These are phyloP conservation scores for Cuniculus paca DNA, from an alignment of 2,797 vertebrate species.

Conservation along the genomic window DNA sequence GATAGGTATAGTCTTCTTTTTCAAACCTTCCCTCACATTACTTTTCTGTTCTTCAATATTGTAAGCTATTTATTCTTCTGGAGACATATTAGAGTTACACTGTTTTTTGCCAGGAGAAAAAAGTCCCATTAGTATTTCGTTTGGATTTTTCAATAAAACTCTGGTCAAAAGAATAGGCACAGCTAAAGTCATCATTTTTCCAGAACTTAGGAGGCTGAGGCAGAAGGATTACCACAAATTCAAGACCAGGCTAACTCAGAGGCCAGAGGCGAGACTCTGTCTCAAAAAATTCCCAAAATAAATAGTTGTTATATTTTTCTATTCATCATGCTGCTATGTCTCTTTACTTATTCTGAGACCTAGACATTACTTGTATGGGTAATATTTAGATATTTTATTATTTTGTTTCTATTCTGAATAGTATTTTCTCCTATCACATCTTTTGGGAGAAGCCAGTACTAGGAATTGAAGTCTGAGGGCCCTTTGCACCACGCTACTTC, in stretches of 20 bases:
- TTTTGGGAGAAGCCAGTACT: not conserved
- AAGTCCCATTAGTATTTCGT: not conserved
- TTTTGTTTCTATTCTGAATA: slow-evolving; percentile 9
- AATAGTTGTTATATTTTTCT: not conserved
- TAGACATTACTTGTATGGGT: not conserved
- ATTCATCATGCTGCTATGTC: not conserved
- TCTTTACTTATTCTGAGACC: slow-evolving; percentile 30
- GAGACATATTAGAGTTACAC: not conserved
- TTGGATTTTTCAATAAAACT: slow-evolving; percentile 16
- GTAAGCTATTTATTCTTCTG: not conserved
- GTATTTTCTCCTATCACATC: not conserved
- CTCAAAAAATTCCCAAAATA: not conserved
- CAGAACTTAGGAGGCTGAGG: not conserved
- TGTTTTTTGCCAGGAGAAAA: not conserved
- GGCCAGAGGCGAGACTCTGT: not conserved
- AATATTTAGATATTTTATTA: slow-evolving; percentile 9
- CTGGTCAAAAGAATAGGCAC: not conserved
- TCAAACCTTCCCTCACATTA: not conserved
- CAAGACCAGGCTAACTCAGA: not conserved
- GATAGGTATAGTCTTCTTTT: not conserved
- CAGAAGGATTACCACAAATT: not conserved
- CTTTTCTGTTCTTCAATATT: slow-evolving; percentile 5
- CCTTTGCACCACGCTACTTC: not conserved
- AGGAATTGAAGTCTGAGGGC: not conserved
- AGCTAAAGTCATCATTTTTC: not conserved